A percentile compares a stretch with the other conserved stretches of the same genome.
These are phyloP conservation scores for Cylas formicarius DNA, from an alignment of 1,140 invertebrate genomes.

Conservation along the genomic window DNA sequence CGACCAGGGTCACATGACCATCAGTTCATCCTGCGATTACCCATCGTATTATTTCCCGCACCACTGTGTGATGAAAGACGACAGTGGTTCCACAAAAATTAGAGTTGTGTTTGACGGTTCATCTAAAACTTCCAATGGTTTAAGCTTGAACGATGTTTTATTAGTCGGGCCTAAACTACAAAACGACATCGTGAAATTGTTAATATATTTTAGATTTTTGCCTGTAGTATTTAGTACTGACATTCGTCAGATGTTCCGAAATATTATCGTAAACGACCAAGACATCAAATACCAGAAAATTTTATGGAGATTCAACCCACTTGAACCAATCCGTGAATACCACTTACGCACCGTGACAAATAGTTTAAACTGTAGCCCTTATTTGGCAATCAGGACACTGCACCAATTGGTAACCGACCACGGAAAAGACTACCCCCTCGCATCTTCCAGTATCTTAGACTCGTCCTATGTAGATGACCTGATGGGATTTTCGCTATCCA, in stretches of 20 bases:
- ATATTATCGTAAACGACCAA: constrained; percentile 32
- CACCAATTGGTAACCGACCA: constrained; percentile 35
- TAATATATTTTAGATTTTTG: constrained; percentile 34
- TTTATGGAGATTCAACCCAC: constrained; percentile 28
- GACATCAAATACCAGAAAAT: constrained; percentile 34
- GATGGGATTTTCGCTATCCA: constrained; percentile 25
- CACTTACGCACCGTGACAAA: constrained; percentile 34
- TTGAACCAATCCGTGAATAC: constrained; percentile 29
- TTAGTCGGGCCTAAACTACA: constrained; percentile 39
- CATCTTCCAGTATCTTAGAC: constrained; percentile 6
- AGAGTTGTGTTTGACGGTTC: constrained; percentile 43
- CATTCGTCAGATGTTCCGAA: constrained; percentile 41
- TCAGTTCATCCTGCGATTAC: no score
- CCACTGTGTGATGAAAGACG: constrained; percentile 35
- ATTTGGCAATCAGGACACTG: constrained; percentile 34
- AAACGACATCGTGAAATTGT: constrained; percentile 29
- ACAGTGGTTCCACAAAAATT: constrained; percentile 35
- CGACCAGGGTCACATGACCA: no score
- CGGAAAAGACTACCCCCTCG: constrained; percentile 23
- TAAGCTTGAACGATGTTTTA: constrained; percentile 40
- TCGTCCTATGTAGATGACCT: constrained; percentile 42
- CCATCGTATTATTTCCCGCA: constrained; percentile 34
- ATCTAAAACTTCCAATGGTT: constrained; percentile 28
- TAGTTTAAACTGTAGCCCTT: constrained; percentile 4
- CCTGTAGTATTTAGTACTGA: constrained; percentile 38